Evolutionary conservation across 2,797 vertebrate genomes (phyloP), one percentile per base, ranked within the genome.

Genomic region (Lepus townsendii): DNA sequence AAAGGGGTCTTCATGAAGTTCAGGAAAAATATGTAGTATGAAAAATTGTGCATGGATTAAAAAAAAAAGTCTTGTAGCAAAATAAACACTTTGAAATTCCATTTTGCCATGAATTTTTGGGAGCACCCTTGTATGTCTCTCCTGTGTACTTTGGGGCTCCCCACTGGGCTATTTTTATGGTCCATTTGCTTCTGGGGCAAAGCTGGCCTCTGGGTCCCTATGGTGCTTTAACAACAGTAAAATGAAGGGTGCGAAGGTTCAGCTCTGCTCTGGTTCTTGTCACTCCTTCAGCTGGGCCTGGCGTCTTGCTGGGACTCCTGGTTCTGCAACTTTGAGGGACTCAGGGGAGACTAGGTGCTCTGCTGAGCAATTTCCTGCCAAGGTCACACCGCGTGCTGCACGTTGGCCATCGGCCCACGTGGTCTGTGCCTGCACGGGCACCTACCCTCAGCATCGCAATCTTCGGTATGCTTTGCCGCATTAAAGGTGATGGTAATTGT

Each of bases 311-410:
- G 54, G 54, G 91, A 78, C 27, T 19, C 83, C 63, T 93, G 68
- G 69, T 0, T 0, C 85, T 27, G 76, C 32, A 22, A 90, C 2
- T 85, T 60, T 16, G 0, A 0, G 0, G 85, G 79, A 90, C 93
- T 83, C 86, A 95, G 95, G 73, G 66, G 91, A 38, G 42, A 78
- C 83, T 90, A 83, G 78, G 27, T 65, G 96, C 4, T 42, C 71
- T 5, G 0, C 22, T 20, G 66, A 88, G 30, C 24, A n/a, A 50
- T 62, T 75, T 83, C 68, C 77, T 75, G 87, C 68, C 35, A 66
- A 60, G 78, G 62, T 75, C 42, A 71, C 72, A 57, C 52, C 24
- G 52, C 38, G 60, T 50, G 19, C 66, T 69, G 32, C 66, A 22
- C 30, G 11, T 77, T 62, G 91, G 79, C 50, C 38, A 47, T 50